phyloP scores from a whole-genome alignment of 2,888 invertebrate species.

The Caenorhabditis angaria region DNA sequence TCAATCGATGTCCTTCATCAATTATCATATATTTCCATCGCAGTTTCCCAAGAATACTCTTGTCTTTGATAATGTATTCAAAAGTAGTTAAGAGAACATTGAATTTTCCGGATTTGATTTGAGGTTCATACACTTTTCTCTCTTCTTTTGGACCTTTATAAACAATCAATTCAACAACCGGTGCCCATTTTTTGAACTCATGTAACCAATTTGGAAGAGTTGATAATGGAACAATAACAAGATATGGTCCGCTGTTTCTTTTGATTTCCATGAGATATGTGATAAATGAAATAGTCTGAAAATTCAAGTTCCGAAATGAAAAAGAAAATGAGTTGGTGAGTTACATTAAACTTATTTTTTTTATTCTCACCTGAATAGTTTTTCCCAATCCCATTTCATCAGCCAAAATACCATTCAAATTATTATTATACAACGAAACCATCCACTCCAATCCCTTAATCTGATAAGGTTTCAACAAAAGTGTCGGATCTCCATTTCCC shows the following conservation, averaged over 20 bases:
- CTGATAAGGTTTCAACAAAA: conserved; percentile 91
- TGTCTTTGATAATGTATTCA: conserved; percentile 98
- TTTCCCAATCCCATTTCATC: conserved; percentile 84
- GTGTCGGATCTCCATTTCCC: conserved; percentile 81
- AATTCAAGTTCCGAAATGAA: conserved; percentile 10
- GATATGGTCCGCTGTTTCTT: conserved; percentile 89
- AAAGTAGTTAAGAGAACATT: conserved; percentile 98
- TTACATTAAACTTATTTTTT: not conserved
- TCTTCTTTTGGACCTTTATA: conserved; percentile 42
- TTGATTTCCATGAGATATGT: conserved; percentile 98
- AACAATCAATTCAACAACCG: conserved; percentile 80
- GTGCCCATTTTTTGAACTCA: conserved; percentile 99
- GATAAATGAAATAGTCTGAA: conserved; percentile 92
- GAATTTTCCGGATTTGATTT: conserved; percentile 79
- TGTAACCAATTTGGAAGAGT: conserved; percentile 98
- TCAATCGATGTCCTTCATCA: conserved; percentile 99
- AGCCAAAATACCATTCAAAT: conserved; percentile 95
- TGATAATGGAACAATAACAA: conserved; percentile 96
- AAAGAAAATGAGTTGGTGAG: not conserved
- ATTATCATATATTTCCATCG: conserved; percentile 99
- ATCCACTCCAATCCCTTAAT: conserved; percentile 92
- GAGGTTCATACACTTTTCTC: conserved; percentile 52
- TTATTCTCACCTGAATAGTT: conserved; percentile 33
- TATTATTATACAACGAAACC: conserved; percentile 97
- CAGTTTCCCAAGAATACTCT: conserved; percentile 90